phyloP scores from a whole-genome alignment of 2,888 invertebrate species.

The Chaitophorus viminalis region DNA sequence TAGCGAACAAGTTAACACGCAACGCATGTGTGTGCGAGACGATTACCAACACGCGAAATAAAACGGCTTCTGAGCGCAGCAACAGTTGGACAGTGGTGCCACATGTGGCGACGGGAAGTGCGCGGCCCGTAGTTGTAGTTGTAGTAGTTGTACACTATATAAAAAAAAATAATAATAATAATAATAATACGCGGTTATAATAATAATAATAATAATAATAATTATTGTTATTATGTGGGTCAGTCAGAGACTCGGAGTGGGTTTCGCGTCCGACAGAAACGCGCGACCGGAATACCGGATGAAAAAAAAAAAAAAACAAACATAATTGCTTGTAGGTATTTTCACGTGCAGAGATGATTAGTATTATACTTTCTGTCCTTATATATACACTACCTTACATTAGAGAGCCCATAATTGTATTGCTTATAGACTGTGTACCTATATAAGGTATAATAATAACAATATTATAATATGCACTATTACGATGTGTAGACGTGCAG shows the following conservation, averaged over 20 bases:
- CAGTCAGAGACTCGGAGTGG: not conserved
- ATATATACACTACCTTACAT: not conserved
- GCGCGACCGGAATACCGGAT: not conserved
- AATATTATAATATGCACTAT: too few relatives aligned
- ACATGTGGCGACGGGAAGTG: not conserved
- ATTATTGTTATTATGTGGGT: too few relatives aligned
- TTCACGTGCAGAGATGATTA: not conserved
- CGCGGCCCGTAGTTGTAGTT: not conserved
- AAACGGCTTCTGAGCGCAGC: conserved; percentile 16
- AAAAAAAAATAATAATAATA: too few relatives aligned
- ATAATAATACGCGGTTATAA: not conserved
- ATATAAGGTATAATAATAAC: too few relatives aligned
- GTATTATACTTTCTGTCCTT: not conserved
- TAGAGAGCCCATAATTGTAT: not conserved
- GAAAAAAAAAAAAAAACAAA: not conserved
- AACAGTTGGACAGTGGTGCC: conserved; percentile 55
- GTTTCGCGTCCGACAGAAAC: not conserved
- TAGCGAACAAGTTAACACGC: conserved; percentile 17
- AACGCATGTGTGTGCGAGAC: conserved; percentile 55
- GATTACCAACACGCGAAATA: conserved; percentile 59
- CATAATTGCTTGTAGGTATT: not conserved
- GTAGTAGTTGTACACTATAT: too few relatives aligned
- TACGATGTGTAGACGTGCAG: too few relatives aligned
- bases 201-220: not conserved
- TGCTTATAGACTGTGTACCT: too few relatives aligned